Conservation (phyloP, 2,797 vertebrate species). For the Sus cebifrons region DNA sequence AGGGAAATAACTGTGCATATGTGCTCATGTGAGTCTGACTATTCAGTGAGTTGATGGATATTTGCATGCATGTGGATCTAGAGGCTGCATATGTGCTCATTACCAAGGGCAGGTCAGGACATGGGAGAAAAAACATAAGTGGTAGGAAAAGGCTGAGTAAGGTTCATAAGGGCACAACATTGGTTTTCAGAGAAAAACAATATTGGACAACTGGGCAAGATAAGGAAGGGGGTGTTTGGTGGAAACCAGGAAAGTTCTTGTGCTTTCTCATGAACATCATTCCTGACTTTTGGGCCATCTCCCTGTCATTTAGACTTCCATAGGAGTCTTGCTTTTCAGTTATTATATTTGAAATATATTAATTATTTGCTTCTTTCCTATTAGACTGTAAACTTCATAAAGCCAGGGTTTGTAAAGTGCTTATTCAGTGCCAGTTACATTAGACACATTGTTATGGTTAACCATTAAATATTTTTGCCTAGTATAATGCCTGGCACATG, state of each 20-base stretch:
- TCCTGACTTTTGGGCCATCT: not conserved
- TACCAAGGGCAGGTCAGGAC: not conserved
- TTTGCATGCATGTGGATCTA: not conserved
- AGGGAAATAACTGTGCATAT: not conserved
- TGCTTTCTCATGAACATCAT: not conserved
- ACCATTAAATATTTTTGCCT: not conserved
- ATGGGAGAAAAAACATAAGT: not conserved
- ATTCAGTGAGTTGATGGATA: not conserved
- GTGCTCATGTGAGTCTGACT: not conserved
- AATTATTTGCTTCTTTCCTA: not conserved
- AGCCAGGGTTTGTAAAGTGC: not conserved
- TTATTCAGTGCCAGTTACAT: not conserved
- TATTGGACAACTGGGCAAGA: too few relatives aligned
- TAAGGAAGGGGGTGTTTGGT: not conserved
- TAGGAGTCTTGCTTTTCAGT: not conserved
- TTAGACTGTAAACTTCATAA: not conserved
- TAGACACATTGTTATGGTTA: not conserved
- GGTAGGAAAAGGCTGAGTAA: not conserved
- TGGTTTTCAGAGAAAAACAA: not conserved
- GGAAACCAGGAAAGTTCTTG: not conserved
- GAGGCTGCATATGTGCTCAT: not conserved
- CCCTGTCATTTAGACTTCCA: not conserved
- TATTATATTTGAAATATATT: not conserved
- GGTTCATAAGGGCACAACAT: rapidly evolving
- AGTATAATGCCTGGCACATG: not conserved